Evolutionary conservation across 2,113 vertebrate genomes (phyloP).

Genomic region (Eidolon helvum): DNA sequence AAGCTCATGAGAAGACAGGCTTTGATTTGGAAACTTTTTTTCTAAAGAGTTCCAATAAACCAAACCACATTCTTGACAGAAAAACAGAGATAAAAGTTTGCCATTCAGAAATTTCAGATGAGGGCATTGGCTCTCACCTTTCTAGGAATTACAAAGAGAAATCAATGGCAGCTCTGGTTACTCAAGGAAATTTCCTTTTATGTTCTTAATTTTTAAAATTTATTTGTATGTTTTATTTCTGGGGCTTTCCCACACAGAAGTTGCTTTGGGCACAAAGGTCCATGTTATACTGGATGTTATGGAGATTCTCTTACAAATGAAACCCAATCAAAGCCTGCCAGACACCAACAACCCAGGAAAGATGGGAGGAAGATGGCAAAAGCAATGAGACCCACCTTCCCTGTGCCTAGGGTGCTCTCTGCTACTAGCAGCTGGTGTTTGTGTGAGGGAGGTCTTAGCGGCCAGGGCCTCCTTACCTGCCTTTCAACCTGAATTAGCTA

Average conservation of each 20-base stretch:
- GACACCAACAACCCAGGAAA: background rate
- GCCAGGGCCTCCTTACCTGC: background rate
- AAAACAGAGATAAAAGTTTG: conserved; percentile 7
- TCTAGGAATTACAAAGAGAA: conserved; percentile 37
- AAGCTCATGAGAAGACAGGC: background rate
- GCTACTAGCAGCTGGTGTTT: background rate
- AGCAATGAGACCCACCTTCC: background rate
- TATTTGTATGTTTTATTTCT: conserved; percentile 28
- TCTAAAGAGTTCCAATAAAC: background rate
- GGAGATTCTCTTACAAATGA: background rate
- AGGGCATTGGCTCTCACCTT: background rate
- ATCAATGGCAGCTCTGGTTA: background rate
- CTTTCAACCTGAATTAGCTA: background rate
- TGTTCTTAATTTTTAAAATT: background rate
- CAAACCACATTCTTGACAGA: background rate
- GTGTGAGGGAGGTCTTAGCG: background rate
- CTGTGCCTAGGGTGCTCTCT: background rate
- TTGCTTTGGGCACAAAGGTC: background rate
- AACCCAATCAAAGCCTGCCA: conserved; percentile 46
- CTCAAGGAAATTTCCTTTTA: background rate
- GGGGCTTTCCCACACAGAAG: background rate
- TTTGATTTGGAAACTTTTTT: background rate
- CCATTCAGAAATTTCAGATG: background rate
- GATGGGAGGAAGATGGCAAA: background rate
- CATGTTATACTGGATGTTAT: background rate